phyloP scores from a whole-genome alignment of 2,888 invertebrate species.

The Scrobipalpa costella region DNA sequence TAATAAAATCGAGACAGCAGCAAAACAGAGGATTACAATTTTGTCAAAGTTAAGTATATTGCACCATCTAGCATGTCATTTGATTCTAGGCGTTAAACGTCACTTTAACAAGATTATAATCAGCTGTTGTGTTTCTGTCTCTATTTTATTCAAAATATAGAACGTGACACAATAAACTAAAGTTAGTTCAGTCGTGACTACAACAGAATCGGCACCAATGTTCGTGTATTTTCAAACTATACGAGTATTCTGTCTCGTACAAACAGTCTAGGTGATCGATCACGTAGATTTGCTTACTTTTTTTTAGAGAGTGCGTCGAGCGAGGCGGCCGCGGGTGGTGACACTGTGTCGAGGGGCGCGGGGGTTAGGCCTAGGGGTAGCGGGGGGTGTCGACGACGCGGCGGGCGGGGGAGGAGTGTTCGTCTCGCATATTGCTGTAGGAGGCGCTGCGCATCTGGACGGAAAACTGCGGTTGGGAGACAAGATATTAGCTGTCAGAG shows the following conservation, averaged over 20 bases:
- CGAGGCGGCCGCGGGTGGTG: constrained; percentile 70
- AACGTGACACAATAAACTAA: too few relatives aligned
- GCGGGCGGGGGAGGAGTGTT: constrained; percentile 76
- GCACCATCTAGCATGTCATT: too few relatives aligned
- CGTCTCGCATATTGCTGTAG: constrained; percentile 74
- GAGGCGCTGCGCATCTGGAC: constrained; percentile 74
- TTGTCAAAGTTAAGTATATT: too few relatives aligned
- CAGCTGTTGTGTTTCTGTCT: too few relatives aligned
- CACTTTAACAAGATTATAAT: too few relatives aligned
- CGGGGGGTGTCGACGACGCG: constrained; percentile 75
- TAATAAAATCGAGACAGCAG: too few relatives aligned
- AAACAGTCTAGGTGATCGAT: constrained; percentile 16
- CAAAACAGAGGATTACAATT: too few relatives aligned
- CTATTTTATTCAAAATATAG: too few relatives aligned
- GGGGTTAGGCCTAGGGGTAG: constrained; percentile 73
- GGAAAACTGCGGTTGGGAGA: constrained; percentile 75
- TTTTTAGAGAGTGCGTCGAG: constrained; percentile 63
- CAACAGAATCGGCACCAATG: too few relatives aligned
- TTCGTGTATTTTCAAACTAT: neutral
- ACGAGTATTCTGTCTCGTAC: neutral
- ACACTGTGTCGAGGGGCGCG: constrained; percentile 72
- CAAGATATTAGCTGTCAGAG: constrained; percentile 76
- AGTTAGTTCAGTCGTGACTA: too few relatives aligned
- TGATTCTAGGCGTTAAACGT: too few relatives aligned
- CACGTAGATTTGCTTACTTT: constrained; percentile 25